Base-by-base conservation (phyloP, 2,888 invertebrate species). In the Philereme transversata region DNA sequence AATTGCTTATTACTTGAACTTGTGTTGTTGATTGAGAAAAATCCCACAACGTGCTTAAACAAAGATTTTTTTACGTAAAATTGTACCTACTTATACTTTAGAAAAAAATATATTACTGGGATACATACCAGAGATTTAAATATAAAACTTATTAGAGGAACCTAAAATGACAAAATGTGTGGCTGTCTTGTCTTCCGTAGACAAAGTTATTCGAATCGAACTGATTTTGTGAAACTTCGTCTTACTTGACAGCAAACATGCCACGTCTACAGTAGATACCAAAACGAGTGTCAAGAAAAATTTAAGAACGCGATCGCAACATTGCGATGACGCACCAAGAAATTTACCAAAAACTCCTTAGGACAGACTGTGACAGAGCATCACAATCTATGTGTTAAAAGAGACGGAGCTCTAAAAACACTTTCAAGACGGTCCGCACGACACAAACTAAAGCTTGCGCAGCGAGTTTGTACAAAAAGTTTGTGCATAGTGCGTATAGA, bases 81-180 rank as follows among this genome's bases (percentile, higher is more conserved):
- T 87, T 88, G 83, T 78, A 82, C 78, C 89, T 90, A 90, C 84
- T 86, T 88, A 86, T 76, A 60, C 66, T 74, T 84, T 82, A 82
- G 67, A 67, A 70, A 67, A 22, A 60, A 64, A 60, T 57, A 65
- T 48, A 40, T 33, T 46, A 55, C 0, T 50, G 52, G 58, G 66
- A 62, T 60, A 4, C 4, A 68, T 60, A 65, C 66, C 52, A 53
- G 34, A 40, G 45, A 45, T 45, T 53, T 52, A 35, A 49, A 40
- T 53, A 44, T 5, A 51, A 45, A 55, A 48, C 38, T 22, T 36
- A 36, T 35, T 34, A 36, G 38, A 48, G n/a, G 5, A 22, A 6
- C 40, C 10, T 43, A 56, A 22, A 22, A 22, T 22, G 22, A 22
- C 22, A 22, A 22, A 22, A 3, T 22, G 35, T 49, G 36, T 49